A percentile compares a stretch with the other conserved stretches of the same genome.
Evolutionary conservation across 1,140 invertebrate genomes (phyloP).

Genomic region (Eueides isabella): DNA sequence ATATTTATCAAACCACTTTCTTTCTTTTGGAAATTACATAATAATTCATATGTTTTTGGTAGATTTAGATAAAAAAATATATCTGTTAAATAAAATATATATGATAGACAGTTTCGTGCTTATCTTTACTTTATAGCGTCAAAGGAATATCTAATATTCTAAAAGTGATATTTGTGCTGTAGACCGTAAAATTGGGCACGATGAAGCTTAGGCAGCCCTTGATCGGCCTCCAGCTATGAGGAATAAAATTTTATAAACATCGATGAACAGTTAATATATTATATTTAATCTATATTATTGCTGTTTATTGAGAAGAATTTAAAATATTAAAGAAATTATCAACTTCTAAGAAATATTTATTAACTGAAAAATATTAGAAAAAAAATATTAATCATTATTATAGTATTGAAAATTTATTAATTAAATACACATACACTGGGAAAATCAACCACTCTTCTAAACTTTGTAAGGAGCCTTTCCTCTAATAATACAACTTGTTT

Average conservation of each 20-base stretch:
- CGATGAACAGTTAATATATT: slow-evolving; percentile 23
- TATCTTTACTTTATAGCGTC: not conserved
- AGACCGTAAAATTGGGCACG: slow-evolving; percentile 44
- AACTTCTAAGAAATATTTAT: no score
- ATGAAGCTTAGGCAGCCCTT: slow-evolving; percentile 30
- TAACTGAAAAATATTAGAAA: no score
- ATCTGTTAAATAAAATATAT: not conserved
- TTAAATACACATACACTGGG: no score
- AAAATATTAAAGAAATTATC: not conserved
- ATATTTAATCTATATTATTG: not conserved
- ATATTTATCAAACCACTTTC: not conserved
- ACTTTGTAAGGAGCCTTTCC: no score
- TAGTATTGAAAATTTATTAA: no score
- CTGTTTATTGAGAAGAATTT: not conserved
- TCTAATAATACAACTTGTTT: no score
- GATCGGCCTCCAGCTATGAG: slow-evolving; percentile 36
- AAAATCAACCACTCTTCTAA: no score
- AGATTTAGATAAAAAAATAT: not conserved
- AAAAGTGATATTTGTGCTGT: slow-evolving; percentile 34
- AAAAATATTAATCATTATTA: no score
- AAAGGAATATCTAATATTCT: slow-evolving; percentile 23
- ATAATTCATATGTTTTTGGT: not conserved
- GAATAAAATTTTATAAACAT: slow-evolving; percentile 31
- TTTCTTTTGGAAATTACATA: not conserved
- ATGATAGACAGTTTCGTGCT: not conserved